Percentiles rank a stretch among this genome's conserved stretches.
Evolutionary conservation across 2,113 vertebrate genomes (phyloP).

Genomic region (Poecilia latipinna): DNA sequence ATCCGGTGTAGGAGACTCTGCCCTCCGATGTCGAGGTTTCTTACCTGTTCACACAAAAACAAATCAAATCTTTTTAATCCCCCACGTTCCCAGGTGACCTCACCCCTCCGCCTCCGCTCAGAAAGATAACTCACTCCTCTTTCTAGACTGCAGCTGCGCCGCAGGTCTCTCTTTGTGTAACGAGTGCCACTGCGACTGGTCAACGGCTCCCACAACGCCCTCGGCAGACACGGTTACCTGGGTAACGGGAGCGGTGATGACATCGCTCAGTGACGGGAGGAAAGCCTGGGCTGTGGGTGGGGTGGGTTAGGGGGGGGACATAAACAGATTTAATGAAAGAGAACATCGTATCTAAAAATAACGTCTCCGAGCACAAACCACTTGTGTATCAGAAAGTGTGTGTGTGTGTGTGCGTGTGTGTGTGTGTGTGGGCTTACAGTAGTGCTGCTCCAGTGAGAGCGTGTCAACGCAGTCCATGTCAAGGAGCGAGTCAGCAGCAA

Average conservation of each 20-base stretch:
- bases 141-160: conserved; percentile 86
- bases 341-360: conserved; percentile 48
- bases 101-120: not conserved
- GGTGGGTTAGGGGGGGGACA: conserved; percentile 18
- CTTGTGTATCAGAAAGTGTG: conserved; percentile 24
- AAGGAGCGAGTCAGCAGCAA: conserved; percentile 91
- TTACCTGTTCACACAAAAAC: conserved; percentile 79
- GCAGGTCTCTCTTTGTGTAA: conserved; percentile 74
- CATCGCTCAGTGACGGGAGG: conserved; percentile 84
- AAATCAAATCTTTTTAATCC: not conserved
- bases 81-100: not conserved
- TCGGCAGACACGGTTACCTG: conserved; percentile 89
- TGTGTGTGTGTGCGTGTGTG: not conserved
- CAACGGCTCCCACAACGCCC: conserved; percentile 86
- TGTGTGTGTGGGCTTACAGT: conserved; percentile 80
- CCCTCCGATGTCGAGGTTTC: conserved; percentile 84
- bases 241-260: conserved; percentile 85
- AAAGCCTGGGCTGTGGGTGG: conserved; percentile 73
- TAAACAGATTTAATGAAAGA: conserved; percentile 57
- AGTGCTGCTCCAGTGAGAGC: conserved; percentile 86
- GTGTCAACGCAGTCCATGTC: conserved; percentile 90
- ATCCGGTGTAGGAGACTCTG: conserved; percentile 93
- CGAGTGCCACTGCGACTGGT: conserved; percentile 79
- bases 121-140: conserved; percentile 82
- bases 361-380: conserved; percentile 19